These are phyloP conservation scores for Natator depressus DNA, from an alignment of 2,113 vertebrate genomes.

Conservation along the genomic window DNA sequence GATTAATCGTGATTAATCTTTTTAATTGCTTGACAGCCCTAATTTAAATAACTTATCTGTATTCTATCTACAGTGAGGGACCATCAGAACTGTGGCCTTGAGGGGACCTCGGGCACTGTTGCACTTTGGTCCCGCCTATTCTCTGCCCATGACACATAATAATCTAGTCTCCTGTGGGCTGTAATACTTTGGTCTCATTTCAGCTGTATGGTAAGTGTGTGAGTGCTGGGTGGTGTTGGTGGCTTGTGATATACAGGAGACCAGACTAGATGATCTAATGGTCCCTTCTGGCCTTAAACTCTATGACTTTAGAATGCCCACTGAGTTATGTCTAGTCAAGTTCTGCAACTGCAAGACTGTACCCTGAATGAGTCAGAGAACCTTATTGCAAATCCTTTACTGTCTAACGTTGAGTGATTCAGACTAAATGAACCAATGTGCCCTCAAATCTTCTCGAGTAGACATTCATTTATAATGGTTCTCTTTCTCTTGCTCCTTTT, in stretches of 20 bases:
- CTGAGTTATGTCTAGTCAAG: not conserved
- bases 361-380: not conserved
- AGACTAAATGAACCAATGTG: not conserved
- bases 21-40: too few relatives aligned
- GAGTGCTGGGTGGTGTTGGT: too few relatives aligned
- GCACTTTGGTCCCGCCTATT: not conserved
- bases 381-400: not conserved
- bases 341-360: not conserved
- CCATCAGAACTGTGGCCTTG: not conserved
- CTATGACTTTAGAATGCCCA: not conserved
- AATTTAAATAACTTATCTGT: not conserved
- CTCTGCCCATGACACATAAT: not conserved
- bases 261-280: not conserved
- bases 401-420: not conserved
- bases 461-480: not conserved
- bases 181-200: not conserved
- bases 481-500: not conserved
- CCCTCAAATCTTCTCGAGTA: not conserved
- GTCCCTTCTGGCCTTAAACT: not conserved
- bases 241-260: not conserved
- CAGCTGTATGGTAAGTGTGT: not conserved
- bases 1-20: too few relatives aligned
- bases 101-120: not conserved
- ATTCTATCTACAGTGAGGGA: not conserved
- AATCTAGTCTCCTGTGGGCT: not conserved